Conservation (phyloP, 2,113 vertebrate species). For the Dromaius novaehollandiae region DNA sequence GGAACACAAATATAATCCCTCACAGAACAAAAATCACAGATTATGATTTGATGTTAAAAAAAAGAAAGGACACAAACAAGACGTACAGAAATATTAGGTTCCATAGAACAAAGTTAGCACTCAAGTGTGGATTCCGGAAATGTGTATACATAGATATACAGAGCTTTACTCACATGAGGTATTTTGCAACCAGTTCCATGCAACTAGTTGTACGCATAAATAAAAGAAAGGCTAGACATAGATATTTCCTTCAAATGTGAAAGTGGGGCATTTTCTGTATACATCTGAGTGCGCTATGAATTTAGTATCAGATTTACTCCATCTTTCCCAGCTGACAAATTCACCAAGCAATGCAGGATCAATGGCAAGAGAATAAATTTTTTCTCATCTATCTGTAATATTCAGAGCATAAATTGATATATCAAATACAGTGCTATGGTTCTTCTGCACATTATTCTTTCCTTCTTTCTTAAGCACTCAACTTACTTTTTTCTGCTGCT, state of each 20-base stretch:
- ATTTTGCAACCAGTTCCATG: neutral
- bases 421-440: neutral
- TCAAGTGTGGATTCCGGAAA: neutral
- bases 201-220: neutral
- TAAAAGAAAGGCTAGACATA: neutral
- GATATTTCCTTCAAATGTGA: neutral
- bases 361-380: neutral
- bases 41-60: slow-evolving; percentile 11
- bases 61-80: neutral
- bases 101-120: neutral
- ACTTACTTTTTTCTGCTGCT: neutral
- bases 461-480: neutral
- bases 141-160: neutral
- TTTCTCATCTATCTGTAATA: neutral
- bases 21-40: slow-evolving; percentile 40
- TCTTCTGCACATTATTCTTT: neutral
- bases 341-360: neutral
- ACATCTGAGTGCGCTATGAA: neutral
- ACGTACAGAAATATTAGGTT: neutral
- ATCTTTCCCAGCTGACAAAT: neutral
- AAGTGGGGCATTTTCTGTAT: neutral
- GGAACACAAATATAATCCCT: neutral
- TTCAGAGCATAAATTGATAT: neutral
- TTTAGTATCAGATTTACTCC: neutral
- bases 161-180: neutral